Conservation (phyloP, 2,888 invertebrate species). For the Mactromeris polynyma region DNA sequence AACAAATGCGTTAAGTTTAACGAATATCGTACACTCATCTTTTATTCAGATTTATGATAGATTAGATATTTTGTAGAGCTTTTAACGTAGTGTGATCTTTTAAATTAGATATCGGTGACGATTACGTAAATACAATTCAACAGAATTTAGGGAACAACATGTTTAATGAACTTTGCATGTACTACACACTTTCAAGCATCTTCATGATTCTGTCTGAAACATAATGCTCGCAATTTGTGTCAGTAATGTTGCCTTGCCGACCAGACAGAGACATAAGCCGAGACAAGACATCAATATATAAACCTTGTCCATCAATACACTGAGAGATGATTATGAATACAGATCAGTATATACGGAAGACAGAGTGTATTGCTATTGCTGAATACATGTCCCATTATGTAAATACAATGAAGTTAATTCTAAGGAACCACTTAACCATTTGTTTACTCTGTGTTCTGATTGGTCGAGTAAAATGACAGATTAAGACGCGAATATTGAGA, state of each 20-base stretch:
- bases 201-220: background rate
- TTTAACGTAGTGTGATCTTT: too few relatives aligned
- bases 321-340: background rate
- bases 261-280: background rate
- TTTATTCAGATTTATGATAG: too few relatives aligned
- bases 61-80: too few relatives aligned
- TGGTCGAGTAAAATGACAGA: background rate
- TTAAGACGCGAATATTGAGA: background rate
- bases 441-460: background rate
- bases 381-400: background rate
- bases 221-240: background rate
- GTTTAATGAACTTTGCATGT: too few relatives aligned
- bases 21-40: too few relatives aligned
- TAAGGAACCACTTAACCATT: background rate
- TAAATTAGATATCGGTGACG: too few relatives aligned
- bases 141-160: too few relatives aligned
- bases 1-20: background rate
- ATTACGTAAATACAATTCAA: too few relatives aligned
- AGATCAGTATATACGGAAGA: background rate
- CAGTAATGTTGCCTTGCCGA: background rate
- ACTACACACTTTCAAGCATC: too few relatives aligned
- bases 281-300: background rate
- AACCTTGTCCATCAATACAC: background rate
- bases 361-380: background rate
- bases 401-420: background rate